Base-by-base conservation (phyloP, 2,888 invertebrate species). In the Oxystoma pomonae region DNA sequence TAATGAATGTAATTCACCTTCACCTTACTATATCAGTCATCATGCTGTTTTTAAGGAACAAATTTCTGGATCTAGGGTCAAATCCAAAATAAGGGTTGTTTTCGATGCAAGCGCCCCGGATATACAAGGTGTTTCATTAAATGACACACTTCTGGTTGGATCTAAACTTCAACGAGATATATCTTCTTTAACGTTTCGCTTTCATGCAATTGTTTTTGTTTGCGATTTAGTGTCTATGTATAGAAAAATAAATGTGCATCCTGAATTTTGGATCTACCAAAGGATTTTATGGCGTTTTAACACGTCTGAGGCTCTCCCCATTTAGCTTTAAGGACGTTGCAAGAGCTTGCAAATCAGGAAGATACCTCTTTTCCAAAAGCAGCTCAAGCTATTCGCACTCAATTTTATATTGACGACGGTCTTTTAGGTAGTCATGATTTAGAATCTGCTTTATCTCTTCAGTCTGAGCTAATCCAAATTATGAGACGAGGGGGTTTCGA, bases 11-110 rank as follows among this genome's bases (percentile, higher is more conserved):
- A 50, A n/a, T 12, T 50, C 50, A 50, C 50, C n/a, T n/a, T 12
- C 50, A 50, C 12, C 50, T 50, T 50, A 50, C 50, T 50, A 50
- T n/a, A 50, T 50, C 9, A 9, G 12, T 50, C 50, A 50, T 50
- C 50, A 50, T n/a, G 50, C 50, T n/a, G n/a, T 50, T 50, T 50
- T 50, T 50, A 50, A 50, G 50, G 50, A 50, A 50, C 50, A 50
- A 50, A 50, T 50, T n/a, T 12, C n/a, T n/a, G 50, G 50, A 12
- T 50, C 12, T n/a, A n/a, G n/a, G n/a, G n/a, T n/a, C n/a, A n/a
- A n/a, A n/a, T n/a, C n/a, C n/a, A n/a, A n/a, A n/a, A n/a, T n/a
- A n/a, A n/a, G n/a, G n/a, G n/a, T n/a, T n/a, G n/a, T n/a, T n/a
- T n/a, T n/a, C n/a, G n/a, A 50, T 50, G 50, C 50, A 9, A 50